A percentile compares a stretch with the other conserved stretches of the same genome.
These are phyloP conservation scores for Heliconius hewitsoni DNA, from an alignment of 1,140 invertebrate genomes.

Conservation along the genomic window DNA sequence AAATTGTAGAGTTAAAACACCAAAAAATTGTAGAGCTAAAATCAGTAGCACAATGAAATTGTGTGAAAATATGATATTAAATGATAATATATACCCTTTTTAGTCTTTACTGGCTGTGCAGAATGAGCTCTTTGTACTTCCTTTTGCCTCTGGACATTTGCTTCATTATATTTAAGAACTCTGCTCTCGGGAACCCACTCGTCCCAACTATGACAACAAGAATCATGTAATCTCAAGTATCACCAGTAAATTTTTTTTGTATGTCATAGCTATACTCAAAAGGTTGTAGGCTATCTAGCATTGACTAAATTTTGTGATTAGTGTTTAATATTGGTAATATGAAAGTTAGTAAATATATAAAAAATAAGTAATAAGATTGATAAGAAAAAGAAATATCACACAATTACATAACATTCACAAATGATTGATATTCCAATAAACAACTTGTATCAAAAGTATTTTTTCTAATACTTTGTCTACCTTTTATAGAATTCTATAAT, in stretches of 20 bases:
- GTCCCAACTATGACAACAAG: slow-evolving; percentile 90
- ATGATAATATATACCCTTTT: slow-evolving; percentile 78
- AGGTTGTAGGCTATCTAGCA: neutral
- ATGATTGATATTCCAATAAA: too few relatives aligned
- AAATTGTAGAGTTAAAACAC: too few relatives aligned
- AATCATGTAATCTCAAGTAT: neutral
- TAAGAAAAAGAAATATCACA: too few relatives aligned
- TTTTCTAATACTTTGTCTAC: too few relatives aligned
- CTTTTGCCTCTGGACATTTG: slow-evolving; percentile 94
- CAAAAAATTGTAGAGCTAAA: neutral
- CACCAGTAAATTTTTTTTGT: too few relatives aligned
- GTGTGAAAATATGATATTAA: neutral
- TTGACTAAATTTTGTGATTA: neutral
- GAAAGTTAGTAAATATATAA: too few relatives aligned
- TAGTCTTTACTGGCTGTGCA: slow-evolving; percentile 85
- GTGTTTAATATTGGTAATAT: too few relatives aligned
- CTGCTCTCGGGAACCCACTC: slow-evolving; percentile 98
- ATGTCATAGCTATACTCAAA: neutral
- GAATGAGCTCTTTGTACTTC: slow-evolving; percentile 93
- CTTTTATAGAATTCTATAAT: too few relatives aligned
- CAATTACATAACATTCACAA: too few relatives aligned
- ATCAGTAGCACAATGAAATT: neutral
- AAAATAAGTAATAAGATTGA: too few relatives aligned
- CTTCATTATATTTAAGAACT: slow-evolving; percentile 96
- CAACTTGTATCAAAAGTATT: too few relatives aligned